A percentile compares a stretch with the other conserved stretches of the same genome.
These are phyloP conservation scores for Bothrops jararaca DNA, from an alignment of 2,113 vertebrate species.

Conservation along the genomic window DNA sequence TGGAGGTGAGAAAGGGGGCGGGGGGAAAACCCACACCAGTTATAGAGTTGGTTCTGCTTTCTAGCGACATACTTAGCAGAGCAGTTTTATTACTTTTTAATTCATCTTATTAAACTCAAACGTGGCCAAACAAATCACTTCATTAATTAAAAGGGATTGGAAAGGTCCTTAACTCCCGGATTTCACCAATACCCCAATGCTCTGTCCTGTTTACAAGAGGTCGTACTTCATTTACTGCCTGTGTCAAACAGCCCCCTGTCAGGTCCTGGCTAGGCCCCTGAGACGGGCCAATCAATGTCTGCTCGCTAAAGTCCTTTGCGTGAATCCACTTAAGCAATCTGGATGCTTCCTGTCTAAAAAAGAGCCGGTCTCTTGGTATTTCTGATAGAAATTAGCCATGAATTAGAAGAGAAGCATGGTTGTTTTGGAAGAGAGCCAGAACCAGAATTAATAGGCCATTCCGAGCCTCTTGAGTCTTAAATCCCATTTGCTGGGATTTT, in stretches of 20 bases:
- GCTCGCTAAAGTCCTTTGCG: conserved; percentile 75
- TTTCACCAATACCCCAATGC: conserved; percentile 78
- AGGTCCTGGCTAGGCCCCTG: conserved; percentile 67
- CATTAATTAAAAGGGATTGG: conserved; percentile 91
- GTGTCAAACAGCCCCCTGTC: conserved; percentile 78
- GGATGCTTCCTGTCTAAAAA: conserved; percentile 82
- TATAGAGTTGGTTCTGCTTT: conserved; percentile 32
- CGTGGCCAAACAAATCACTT: conserved; percentile 83
- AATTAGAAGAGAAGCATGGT: conserved; percentile 87
- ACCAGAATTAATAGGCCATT: conserved; percentile 93
- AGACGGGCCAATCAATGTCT: conserved; percentile 89
- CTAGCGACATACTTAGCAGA: conserved; percentile 50
- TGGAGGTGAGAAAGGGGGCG: conserved; percentile 12
- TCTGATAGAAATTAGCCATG: conserved; percentile 92
- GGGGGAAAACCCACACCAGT: rapidly evolving
- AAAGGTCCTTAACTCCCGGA: conserved; percentile 84
- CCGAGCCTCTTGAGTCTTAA: conserved; percentile 89
- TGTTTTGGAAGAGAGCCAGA: conserved; percentile 87
- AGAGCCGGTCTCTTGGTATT: conserved; percentile 85
- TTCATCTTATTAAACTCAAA: conserved; percentile 77
- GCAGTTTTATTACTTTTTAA: conserved; percentile 71
- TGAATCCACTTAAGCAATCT: conserved; percentile 88
- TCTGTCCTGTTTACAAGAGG: conserved; percentile 84
- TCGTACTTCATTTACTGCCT: conserved; percentile 90
- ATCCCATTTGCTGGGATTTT: conserved; percentile 87